Base-by-base conservation (phyloP, 2,797 vertebrate genomes). In the Oryzias dopingdopingensis region DNA sequence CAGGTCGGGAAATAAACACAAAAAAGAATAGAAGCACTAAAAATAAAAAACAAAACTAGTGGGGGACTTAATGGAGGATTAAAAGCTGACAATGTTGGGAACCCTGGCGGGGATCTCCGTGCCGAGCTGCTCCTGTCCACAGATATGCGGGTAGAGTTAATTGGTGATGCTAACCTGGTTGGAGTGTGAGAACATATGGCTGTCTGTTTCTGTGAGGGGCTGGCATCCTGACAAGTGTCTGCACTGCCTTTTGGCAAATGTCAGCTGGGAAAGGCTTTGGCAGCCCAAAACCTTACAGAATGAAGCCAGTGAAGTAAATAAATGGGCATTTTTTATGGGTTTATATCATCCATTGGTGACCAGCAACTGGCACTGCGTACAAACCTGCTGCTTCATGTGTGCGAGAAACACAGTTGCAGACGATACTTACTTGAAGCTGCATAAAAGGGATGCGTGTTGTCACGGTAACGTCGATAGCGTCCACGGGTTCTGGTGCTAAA, bases 361-460 rank as follows among this genome's bases (percentile, higher is more conserved):
- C 42, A 58, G 42, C 14, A 13, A 1, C 23, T 2, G 18, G 20
- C 60, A 32, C 15, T n/a, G 18, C 41, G 14, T 41, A 17, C 5
- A 15, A 1, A 32, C 22, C 4, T 43, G 26, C 26, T 52, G 32
- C 53, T 47, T 14, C 24, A 23, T 29, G 24, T 23, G 7, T 45
- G 2, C 18, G 40, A 41, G 16, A 44, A 23, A 44, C 32, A 4
- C 49, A 49, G 48, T 10, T 29, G 37, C 17, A 22, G 40, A 14
- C 42, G 65, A 55, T 14, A 67, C 74, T 7, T 64, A 93, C 92
- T 65, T 90, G 85, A 20, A 91, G 86, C 59, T 73, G 86, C 70
- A 92, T 88, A 70, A 88, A 69, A 26, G 91, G 91, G 68, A 83
- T 20, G 10, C 15, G 67, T 16, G 66, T 49, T 14, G 82, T 84